phyloP scores from a whole-genome alignment of 2,113 vertebrate genomes.

The Dermatemys mawii region DNA sequence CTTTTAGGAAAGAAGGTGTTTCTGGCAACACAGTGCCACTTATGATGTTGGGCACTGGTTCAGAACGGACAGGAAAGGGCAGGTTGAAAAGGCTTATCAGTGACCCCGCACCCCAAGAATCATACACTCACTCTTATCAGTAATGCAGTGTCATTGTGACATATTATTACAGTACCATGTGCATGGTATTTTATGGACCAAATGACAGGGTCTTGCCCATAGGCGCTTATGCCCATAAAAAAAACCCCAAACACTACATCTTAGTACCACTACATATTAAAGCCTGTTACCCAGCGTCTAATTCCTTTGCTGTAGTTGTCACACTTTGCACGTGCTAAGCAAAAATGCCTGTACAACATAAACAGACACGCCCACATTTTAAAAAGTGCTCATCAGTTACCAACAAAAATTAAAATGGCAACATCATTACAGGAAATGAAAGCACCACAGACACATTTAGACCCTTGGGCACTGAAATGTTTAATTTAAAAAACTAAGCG shows the following conservation, averaged over 20 bases:
- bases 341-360: not conserved
- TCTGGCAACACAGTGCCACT: fast-evolving
- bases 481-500: not conserved
- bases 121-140: no score
- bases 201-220: not conserved
- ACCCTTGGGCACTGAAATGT: not conserved
- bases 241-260: not conserved
- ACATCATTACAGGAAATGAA: not conserved
- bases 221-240: not conserved
- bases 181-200: not conserved
- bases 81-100: not conserved
- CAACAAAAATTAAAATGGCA: not conserved
- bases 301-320: not conserved
- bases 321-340: not conserved
- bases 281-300: not conserved
- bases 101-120: no score
- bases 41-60: fast-evolving
- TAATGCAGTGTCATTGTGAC: no score
- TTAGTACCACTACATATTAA: not conserved
- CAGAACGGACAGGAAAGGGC: fast-evolving
- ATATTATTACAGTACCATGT: not conserved
- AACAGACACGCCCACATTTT: not conserved
- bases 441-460: not conserved
- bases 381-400: not conserved
- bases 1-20: not conserved